Percentiles rank a stretch among this genome's conserved stretches.
phyloP scores from a whole-genome alignment of 2,113 vertebrate genomes.

The Passer domesticus region DNA sequence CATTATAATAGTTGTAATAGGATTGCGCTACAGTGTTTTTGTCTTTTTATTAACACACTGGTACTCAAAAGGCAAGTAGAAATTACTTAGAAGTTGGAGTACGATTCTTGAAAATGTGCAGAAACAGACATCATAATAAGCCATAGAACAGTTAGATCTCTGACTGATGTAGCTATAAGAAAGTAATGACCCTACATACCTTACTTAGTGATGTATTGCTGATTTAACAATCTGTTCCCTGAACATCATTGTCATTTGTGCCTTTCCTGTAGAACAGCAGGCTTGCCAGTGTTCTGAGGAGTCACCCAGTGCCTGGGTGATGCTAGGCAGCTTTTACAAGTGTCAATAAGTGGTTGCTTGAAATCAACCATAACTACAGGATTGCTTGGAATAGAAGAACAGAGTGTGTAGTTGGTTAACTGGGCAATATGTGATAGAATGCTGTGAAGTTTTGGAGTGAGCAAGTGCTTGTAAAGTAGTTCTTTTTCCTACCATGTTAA shows the following conservation, averaged over 20 bases:
- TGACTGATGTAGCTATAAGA: background rate
- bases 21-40: constrained; percentile 58
- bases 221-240: background rate
- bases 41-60: constrained; percentile 56
- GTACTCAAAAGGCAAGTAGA: constrained; percentile 48
- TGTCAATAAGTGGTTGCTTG: background rate
- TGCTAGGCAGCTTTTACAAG: background rate
- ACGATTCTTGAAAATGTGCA: constrained; percentile 14
- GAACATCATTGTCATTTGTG: background rate
- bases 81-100: constrained; percentile 42
- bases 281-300: background rate
- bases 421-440: background rate
- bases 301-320: background rate
- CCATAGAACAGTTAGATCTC: background rate
- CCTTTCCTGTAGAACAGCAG: background rate
- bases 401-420: background rate
- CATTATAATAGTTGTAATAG: constrained; percentile 64
- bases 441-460: background rate
- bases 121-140: background rate
- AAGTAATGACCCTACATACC: background rate
- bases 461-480: background rate
- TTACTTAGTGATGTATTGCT: background rate
- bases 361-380: background rate
- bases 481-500: background rate
- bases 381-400: background rate